These are phyloP conservation scores for Macrotus californicus DNA, from an alignment of 2,113 vertebrate genomes.

Conservation along the genomic window DNA sequence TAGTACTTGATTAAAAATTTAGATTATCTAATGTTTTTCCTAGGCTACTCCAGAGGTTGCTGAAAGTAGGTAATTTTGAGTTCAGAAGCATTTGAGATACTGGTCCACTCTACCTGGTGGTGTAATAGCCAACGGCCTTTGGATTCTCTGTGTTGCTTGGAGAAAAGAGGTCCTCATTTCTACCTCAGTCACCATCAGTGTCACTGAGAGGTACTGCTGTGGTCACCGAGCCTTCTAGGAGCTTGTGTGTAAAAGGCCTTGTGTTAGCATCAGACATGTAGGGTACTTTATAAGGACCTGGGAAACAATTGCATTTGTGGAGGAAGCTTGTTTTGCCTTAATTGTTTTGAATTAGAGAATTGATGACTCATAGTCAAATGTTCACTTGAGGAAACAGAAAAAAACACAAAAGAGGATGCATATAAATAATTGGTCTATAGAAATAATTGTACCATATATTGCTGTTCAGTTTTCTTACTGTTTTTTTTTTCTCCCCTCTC, in stretches of 20 bases:
- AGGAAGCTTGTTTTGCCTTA: constrained; percentile 16
- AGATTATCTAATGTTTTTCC: neutral
- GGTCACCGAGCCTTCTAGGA: constrained; percentile 41
- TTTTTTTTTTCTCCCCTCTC: neutral
- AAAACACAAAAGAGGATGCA: neutral
- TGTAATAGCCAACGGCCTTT: constrained; percentile 53
- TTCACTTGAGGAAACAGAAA: constrained; percentile 38
- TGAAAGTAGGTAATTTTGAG: neutral
- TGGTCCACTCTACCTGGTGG: constrained; percentile 4
- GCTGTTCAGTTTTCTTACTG: neutral
- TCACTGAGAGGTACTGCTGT: constrained; percentile 40
- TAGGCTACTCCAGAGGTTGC: neutral
- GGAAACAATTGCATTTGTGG: neutral
- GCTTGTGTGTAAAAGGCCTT: constrained; percentile 34
- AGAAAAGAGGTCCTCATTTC: constrained; percentile 52
- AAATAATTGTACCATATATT: neutral
- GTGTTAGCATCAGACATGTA: constrained; percentile 32
- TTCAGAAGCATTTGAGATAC: neutral
- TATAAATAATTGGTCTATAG: neutral
- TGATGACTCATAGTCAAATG: constrained; percentile 19
- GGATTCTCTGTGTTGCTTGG: constrained; percentile 56
- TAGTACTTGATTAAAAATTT: constrained; percentile 3
- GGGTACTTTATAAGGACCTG: constrained; percentile 18
- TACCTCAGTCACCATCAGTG: constrained; percentile 50
- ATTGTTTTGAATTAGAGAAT: constrained; percentile 1